Evolutionary conservation across 92 coral and sea anemone genomes (phyloP).

Genomic region (Zoanthus sociatus): DNA sequence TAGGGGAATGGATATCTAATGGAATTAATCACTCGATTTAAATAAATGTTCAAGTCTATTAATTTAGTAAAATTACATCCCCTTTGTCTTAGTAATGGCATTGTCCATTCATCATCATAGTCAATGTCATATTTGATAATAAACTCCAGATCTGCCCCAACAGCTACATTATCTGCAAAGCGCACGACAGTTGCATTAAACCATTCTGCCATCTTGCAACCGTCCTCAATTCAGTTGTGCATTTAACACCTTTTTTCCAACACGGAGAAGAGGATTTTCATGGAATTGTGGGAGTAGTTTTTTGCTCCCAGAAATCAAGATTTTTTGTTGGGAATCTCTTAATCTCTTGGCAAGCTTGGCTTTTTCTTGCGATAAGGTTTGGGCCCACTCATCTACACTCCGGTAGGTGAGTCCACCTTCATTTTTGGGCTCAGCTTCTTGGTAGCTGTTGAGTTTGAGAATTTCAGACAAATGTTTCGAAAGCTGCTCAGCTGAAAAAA

Average conservation of each 20-base stretch:
- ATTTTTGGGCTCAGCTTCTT: conserved; percentile 33
- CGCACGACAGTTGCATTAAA: conserved; percentile 10
- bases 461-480: conserved; percentile 36
- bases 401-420: conserved; percentile 42
- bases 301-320: conserved; percentile 26
- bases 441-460: conserved; percentile 31
- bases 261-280: conserved; percentile 44
- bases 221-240: conserved; percentile 51
- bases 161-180: conserved; percentile 8
- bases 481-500: conserved; percentile 43
- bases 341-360: conserved; percentile 43
- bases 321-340: conserved; percentile 40
- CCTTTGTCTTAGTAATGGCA: conserved; percentile 39
- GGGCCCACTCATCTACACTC: conserved; percentile 19
- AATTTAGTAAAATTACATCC: conserved; percentile 37
- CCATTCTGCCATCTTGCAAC: conserved; percentile 37
- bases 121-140: conserved; percentile 38
- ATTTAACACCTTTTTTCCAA: conserved; percentile 39
- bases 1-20: not conserved
- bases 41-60: not conserved
- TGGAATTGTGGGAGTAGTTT: conserved; percentile 38
- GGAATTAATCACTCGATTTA: not conserved
- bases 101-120: conserved; percentile 48
- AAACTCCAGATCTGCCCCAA: conserved; percentile 19
- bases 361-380: conserved; percentile 47